phyloP scores from a whole-genome alignment of 2,888 invertebrate genomes.

The Phytoseiulus persimilis region DNA sequence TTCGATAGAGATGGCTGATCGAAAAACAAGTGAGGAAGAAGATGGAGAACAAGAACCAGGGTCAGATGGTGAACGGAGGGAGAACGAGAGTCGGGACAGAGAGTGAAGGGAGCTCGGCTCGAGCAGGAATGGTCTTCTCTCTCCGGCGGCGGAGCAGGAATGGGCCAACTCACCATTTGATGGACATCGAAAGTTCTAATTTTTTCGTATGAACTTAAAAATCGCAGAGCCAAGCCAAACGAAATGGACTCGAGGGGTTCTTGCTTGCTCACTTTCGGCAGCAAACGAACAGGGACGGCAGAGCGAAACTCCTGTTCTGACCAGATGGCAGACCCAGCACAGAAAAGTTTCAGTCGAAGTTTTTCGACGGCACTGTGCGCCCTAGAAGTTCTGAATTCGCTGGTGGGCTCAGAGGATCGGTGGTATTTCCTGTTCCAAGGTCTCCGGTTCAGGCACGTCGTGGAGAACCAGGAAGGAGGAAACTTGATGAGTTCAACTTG shows the following conservation, averaged over 20 bases:
- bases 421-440: too few species aligned
- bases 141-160: neutral
- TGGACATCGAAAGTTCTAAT: neutral
- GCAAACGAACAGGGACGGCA: neutral
- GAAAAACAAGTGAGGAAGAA: neutral
- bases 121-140: neutral
- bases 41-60: neutral
- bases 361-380: too few species aligned
- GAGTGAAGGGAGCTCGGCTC: neutral
- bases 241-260: neutral
- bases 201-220: neutral
- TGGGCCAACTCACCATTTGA: neutral
- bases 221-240: neutral
- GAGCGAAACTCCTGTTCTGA: neutral
- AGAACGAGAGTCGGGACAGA: neutral
- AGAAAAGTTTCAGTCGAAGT: neutral
- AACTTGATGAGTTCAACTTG: too few species aligned
- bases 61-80: neutral
- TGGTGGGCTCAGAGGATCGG: too few species aligned
- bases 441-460: too few species aligned
- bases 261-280: neutral
- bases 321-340: neutral
- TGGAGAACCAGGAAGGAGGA: too few species aligned
- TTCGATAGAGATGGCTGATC: neutral
- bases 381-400: too few species aligned